A percentile compares a stretch with the other conserved stretches of the same genome.
Evolutionary conservation across 2,113 vertebrate species (phyloP).

Genomic region (Coryphaenoides rupestris): DNA sequence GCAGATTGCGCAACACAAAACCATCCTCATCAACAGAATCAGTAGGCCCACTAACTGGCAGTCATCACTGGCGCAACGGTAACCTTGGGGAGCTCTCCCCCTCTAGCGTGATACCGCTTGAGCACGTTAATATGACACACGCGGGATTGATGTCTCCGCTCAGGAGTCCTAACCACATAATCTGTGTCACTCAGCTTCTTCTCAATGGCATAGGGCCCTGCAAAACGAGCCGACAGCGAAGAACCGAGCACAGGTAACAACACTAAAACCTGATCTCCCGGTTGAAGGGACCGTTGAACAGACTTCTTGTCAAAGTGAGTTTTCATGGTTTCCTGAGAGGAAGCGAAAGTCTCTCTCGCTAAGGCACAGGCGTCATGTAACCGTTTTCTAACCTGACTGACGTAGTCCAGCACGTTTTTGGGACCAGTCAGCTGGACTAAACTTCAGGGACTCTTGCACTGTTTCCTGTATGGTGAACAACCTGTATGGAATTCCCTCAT

Average conservation of each 20-base stretch:
- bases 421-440: background rate
- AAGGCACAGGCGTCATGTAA: slow-evolving; percentile 1
- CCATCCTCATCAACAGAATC: no score
- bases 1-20: no score
- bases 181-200: no score
- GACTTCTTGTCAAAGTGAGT: background rate
- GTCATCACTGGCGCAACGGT: background rate
- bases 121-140: slow-evolving; percentile 12
- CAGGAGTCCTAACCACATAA: slow-evolving; percentile 6
- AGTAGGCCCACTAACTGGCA: background rate
- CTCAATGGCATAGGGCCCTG: background rate
- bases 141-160: background rate
- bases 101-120: background rate
- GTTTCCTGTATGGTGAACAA: background rate
- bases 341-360: background rate
- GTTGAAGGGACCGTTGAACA: background rate
- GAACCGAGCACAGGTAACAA: slow-evolving; percentile 5
- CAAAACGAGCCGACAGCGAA: slow-evolving; percentile 1
- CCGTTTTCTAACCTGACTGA: background rate
- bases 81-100: background rate
- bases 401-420: slow-evolving; percentile 12
- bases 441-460: background rate
- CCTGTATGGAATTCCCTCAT: slow-evolving; percentile 4
- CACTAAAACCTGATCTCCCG: no score
- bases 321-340: slow-evolving; percentile 12